Base-by-base conservation (phyloP, 2,797 vertebrate species). In the Bradypus variegatus region DNA sequence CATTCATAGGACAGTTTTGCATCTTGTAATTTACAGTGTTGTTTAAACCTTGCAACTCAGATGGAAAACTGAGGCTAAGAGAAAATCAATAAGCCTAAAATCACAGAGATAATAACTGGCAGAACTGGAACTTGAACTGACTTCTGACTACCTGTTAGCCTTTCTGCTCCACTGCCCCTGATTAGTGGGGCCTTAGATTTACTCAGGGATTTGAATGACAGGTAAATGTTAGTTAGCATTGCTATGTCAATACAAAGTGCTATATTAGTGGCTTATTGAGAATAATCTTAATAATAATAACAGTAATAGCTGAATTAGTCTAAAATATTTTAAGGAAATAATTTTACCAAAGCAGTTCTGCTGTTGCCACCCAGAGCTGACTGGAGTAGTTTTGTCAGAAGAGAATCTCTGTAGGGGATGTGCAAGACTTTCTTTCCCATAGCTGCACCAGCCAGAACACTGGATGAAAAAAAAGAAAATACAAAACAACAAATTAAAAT, bases 301-400 rank as follows among this genome's bases (percentile, higher is more conserved):
- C 1, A 36, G 6, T 23, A 65, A 16, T 8, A 33, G 31, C 36
- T 6, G 5, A 19, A 0, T 12, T 15, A 25, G 76, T n/a, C 31
- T 60, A 36, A 69, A 69, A 72, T 4, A 6, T 8, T 25, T 23
- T 23, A 8, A 75, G 75, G 45, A 88, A 60, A 45, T 14, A 64
- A 48, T 25, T 73, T 94, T 97, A 98, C 98, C 98, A 99, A 98
- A 48, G 98, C 96, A 0, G 98, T 99, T 85, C 98, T 98, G 95
- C 98, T 99, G 97, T 99, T 99, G n/a, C 98, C 98, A 11, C 98
- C 98, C 90, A 99, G 97, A 0, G 98, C 98, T 14, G 98, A 98
- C 96, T 98, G 98, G 90, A 99, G 97, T 94, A 99, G 96, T 96
- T 98, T 98, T 89, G 98, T 99, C 75, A 99, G 98, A 48, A 98